phyloP scores from a whole-genome alignment of 2,797 vertebrate species.

The Anguilla marmorata region DNA sequence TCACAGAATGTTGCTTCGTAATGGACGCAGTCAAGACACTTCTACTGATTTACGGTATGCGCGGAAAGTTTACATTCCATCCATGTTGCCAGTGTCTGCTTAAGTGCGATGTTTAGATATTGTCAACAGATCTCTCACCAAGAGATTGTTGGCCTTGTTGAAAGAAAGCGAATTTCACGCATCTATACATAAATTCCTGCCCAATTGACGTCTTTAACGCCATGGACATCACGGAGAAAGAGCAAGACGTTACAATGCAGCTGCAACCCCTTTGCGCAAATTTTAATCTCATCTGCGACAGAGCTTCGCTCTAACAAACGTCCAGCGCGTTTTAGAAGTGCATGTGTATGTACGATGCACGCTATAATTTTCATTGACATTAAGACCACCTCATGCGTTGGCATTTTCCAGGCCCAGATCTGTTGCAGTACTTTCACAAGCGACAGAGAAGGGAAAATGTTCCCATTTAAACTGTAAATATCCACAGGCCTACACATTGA shows the following conservation, averaged over 20 bases:
- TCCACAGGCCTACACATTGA: neutral
- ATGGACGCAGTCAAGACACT: conserved; percentile 19
- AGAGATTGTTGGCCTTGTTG: neutral
- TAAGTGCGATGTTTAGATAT: neutral
- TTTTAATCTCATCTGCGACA: neutral
- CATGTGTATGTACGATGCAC: neutral
- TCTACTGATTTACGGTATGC: neutral
- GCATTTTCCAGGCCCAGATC: neutral
- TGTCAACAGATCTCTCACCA: neutral
- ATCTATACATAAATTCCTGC: neutral
- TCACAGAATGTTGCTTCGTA: conserved; percentile 22
- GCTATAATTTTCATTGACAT: neutral
- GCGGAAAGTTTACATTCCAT: neutral
- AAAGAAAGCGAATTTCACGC: neutral
- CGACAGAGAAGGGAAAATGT: neutral
- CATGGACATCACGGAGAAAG: neutral
- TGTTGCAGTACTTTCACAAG: neutral
- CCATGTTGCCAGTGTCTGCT: neutral
- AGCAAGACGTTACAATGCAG: neutral
- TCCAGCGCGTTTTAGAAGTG: neutral
- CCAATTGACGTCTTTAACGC: neutral
- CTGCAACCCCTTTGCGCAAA: neutral
- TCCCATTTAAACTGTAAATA: neutral
- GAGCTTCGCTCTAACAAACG: neutral
- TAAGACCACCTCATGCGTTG: neutral